phyloP scores from a whole-genome alignment of 2,888 invertebrate species.

The Leucophenga maculata region DNA sequence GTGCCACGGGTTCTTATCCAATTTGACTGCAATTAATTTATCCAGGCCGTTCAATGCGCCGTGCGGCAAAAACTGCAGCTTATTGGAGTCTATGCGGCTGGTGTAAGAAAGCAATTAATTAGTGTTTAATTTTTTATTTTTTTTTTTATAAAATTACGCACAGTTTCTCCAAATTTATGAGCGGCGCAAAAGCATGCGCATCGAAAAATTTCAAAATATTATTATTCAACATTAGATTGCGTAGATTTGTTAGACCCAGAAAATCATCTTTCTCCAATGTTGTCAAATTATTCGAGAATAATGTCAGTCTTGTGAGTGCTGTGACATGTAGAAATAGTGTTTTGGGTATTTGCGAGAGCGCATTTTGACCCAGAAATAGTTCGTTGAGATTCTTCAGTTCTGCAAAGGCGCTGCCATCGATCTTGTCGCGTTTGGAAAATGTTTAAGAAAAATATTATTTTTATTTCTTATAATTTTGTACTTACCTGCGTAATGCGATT shows the following conservation, averaged over 20 bases:
- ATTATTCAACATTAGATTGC: conserved; percentile 76
- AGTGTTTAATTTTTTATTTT: too few species aligned
- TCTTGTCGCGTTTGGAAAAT: conserved; percentile 43
- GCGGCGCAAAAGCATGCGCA: conserved; percentile 70
- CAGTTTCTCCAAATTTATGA: conserved; percentile 73
- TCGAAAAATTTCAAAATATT: conserved; percentile 74
- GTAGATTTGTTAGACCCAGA: conserved; percentile 72
- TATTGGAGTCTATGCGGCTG: conserved; percentile 77
- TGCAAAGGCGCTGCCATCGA: conserved; percentile 72
- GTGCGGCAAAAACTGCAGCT: conserved; percentile 77
- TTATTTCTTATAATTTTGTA: neutral
- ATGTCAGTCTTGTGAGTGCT: conserved; percentile 73
- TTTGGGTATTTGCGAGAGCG: conserved; percentile 72
- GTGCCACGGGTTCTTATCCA: conserved; percentile 78
- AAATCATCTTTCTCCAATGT: conserved; percentile 73
- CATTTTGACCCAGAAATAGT: conserved; percentile 76
- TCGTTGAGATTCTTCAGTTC: conserved; percentile 72
- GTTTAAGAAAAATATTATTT: neutral
- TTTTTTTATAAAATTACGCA: conserved; percentile 61
- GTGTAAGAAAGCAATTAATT: conserved; percentile 26
- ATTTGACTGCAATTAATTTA: conserved; percentile 76
- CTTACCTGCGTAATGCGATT: conserved; percentile 67
- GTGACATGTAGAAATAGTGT: conserved; percentile 72
- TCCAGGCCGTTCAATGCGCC: conserved; percentile 76
- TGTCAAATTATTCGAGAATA: conserved; percentile 75